Evolutionary conservation across 2,113 vertebrate genomes (phyloP).

Genomic region (Chauna torquata): DNA sequence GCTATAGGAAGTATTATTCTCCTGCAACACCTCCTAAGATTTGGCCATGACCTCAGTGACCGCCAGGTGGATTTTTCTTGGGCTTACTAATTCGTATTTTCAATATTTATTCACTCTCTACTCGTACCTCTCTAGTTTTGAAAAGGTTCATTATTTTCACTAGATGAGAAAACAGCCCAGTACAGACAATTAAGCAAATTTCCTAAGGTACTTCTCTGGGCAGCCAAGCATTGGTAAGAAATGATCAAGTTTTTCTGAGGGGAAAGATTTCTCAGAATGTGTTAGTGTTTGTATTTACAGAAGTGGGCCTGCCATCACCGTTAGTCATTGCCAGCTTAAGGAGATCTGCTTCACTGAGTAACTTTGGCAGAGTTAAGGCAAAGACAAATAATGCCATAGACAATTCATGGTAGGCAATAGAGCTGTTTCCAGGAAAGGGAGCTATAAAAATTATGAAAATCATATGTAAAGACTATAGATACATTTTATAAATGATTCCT

Average conservation of each 20-base stretch:
- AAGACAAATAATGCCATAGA: neutral
- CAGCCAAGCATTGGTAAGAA: neutral
- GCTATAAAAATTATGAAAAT: neutral
- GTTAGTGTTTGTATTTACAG: neutral
- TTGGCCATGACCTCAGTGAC: neutral
- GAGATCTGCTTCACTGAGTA: neutral
- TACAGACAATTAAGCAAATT: accelerated
- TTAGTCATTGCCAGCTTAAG: neutral
- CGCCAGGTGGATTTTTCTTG: neutral
- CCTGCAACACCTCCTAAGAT: neutral
- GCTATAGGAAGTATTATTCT: neutral
- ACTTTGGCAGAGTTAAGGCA: neutral
- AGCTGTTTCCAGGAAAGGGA: neutral
- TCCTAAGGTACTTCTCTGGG: neutral
- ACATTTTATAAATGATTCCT: neutral
- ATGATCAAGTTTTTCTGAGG: neutral
- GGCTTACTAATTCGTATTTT: neutral
- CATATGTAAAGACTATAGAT: neutral
- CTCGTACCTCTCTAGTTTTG: neutral
- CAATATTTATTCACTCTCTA: neutral
- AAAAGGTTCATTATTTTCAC: neutral
- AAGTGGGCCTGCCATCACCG: neutral
- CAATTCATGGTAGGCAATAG: neutral
- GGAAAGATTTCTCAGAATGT: neutral
- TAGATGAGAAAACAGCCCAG: neutral